phyloP scores from a whole-genome alignment of 2,888 invertebrate genomes.

The Pachymerium ferrugineum region DNA sequence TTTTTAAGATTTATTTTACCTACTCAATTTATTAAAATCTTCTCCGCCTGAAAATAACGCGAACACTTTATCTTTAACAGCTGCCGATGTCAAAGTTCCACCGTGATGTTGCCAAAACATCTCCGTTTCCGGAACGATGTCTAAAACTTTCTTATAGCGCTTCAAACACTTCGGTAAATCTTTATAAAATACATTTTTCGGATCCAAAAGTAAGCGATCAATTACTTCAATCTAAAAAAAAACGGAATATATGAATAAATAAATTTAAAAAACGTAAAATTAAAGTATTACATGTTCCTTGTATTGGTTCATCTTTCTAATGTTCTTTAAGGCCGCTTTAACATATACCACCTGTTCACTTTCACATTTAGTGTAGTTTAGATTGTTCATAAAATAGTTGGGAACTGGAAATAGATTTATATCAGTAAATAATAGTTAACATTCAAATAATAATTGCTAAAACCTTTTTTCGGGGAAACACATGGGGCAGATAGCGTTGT shows the following conservation, averaged over 20 bases:
- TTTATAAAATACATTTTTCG: background rate
- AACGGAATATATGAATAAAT: background rate
- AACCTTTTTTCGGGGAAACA: background rate
- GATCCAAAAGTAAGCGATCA: background rate
- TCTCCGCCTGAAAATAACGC: background rate
- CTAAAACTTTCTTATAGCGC: background rate
- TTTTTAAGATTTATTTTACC: background rate
- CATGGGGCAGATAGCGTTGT: background rate
- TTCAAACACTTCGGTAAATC: background rate
- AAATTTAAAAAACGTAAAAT: background rate
- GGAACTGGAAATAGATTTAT: background rate
- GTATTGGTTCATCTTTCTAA: background rate
- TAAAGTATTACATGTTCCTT: background rate
- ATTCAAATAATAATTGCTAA: background rate
- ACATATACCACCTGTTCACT: background rate
- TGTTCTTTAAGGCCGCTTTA: background rate
- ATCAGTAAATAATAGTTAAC: background rate
- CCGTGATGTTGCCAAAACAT: background rate
- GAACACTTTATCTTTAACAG: background rate
- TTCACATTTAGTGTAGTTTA: background rate
- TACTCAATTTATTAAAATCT: background rate
- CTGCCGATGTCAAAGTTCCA: background rate
- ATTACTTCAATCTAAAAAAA: background rate
- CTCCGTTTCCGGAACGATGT: background rate
- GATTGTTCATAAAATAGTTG: background rate